phyloP scores from a whole-genome alignment of 2,888 invertebrate species.

The Oscheius sp. region DNA sequence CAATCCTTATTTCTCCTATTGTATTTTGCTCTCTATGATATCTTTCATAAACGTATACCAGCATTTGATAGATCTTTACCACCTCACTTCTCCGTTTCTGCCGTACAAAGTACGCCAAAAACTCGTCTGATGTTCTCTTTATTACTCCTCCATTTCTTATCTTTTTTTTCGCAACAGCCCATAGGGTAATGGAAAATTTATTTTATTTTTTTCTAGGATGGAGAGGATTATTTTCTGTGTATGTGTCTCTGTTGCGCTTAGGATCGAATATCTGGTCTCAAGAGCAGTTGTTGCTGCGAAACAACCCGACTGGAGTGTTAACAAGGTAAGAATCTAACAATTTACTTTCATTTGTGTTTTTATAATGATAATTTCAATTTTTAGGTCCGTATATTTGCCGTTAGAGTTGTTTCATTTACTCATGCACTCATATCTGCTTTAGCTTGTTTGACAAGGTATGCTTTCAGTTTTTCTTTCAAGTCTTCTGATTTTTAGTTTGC shows the following conservation, averaged over 20 bases:
- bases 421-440: conserved; percentile 59
- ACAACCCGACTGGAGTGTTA: conserved; percentile 51
- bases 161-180: neutral
- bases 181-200: no score
- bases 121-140: neutral
- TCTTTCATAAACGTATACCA: neutral
- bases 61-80: neutral
- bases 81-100: neutral
- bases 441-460: conserved; percentile 54
- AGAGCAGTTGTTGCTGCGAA: conserved; percentile 38
- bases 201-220: conserved; percentile 28
- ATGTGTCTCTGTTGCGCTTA: conserved; percentile 42
- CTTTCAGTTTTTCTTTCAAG: neutral
- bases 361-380: neutral
- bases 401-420: conserved; percentile 63
- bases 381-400: conserved; percentile 51
- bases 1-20: neutral
- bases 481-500: conserved; percentile 43
- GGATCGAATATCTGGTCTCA: conserved; percentile 53
- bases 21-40: conserved; percentile 1
- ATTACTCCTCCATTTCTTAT: neutral
- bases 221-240: conserved; percentile 40
- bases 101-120: conserved; percentile 5
- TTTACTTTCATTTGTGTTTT: neutral
- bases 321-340: conserved; percentile 37